These are phyloP conservation scores for Idaea dimidiata DNA, from an alignment of 2,888 invertebrate genomes.

Conservation along the genomic window DNA sequence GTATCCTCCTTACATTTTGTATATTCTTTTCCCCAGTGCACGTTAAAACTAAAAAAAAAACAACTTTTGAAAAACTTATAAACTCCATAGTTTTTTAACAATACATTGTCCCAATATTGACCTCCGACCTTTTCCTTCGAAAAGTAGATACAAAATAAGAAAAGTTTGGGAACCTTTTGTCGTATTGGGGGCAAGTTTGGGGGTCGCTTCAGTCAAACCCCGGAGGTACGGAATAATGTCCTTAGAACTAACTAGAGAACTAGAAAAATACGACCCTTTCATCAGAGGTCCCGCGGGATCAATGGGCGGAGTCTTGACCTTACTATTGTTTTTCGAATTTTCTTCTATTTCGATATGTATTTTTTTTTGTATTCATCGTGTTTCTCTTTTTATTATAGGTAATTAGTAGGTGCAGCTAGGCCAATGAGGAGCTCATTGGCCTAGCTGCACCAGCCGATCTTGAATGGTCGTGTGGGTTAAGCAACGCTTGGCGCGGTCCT, in stretches of 20 bases:
- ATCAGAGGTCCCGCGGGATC: constrained; percentile 18
- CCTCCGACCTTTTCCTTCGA: background rate
- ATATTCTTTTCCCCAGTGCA: too few species aligned
- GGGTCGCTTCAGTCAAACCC: background rate
- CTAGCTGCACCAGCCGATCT: too few species aligned
- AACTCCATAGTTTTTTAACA: background rate
- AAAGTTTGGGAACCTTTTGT: background rate
- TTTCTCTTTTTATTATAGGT: too few species aligned
- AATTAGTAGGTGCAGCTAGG: too few species aligned
- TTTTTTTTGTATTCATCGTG: too few species aligned
- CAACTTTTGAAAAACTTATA: background rate
- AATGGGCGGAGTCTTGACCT: background rate
- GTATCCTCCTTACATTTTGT: too few species aligned
- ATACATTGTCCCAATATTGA: background rate
- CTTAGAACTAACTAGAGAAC: constrained; percentile 16
- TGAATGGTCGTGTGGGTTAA: too few species aligned
- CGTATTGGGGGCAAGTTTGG: constrained; percentile 4
- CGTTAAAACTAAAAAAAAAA: background rate
- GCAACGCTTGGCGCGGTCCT: too few species aligned
- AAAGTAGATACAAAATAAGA: background rate
- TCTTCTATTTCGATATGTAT: too few species aligned
- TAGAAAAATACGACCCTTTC: constrained; percentile 21
- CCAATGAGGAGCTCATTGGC: too few species aligned
- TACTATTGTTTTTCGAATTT: constrained; percentile 4
- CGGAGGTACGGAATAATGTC: constrained; percentile 16